Conservation (phyloP, 2,113 vertebrate genomes). For the Indicator maculatus region DNA sequence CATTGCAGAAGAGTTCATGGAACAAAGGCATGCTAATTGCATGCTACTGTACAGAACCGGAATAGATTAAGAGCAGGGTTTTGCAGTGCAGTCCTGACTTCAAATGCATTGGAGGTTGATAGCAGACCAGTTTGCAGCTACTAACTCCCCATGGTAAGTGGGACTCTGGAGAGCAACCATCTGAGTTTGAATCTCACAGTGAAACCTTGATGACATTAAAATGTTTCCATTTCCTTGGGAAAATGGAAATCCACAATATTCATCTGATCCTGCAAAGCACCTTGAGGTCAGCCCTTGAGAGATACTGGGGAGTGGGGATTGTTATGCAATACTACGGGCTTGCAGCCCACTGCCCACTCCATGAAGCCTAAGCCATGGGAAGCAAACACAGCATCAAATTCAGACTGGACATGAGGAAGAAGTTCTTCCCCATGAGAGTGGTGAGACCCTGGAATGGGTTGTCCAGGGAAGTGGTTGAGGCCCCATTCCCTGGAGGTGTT, state of each 20-base stretch:
- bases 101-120: not conserved
- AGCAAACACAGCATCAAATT: not conserved
- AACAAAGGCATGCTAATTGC: not conserved
- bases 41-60: not conserved
- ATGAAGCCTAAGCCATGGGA: not conserved
- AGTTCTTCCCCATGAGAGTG: too few species aligned
- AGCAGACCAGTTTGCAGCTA: not conserved
- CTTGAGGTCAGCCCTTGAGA: not conserved
- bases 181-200: not conserved
- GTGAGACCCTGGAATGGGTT: too few species aligned
- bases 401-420: too few species aligned
- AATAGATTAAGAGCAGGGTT: not conserved
- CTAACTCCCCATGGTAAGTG: fast-evolving
- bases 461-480: too few species aligned
- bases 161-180: not conserved
- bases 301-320: not conserved
- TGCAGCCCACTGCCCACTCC: too few species aligned
- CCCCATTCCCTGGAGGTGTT: too few species aligned
- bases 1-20: not conserved
- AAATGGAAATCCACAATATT: not conserved
- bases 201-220: fast-evolving
- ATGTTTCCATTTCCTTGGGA: not conserved
- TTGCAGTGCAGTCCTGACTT: not conserved
- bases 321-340: not conserved
- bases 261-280: not conserved